These are phyloP conservation scores for Drosophila hydei DNA, from an alignment of 1,140 invertebrate species.

Conservation along the genomic window DNA sequence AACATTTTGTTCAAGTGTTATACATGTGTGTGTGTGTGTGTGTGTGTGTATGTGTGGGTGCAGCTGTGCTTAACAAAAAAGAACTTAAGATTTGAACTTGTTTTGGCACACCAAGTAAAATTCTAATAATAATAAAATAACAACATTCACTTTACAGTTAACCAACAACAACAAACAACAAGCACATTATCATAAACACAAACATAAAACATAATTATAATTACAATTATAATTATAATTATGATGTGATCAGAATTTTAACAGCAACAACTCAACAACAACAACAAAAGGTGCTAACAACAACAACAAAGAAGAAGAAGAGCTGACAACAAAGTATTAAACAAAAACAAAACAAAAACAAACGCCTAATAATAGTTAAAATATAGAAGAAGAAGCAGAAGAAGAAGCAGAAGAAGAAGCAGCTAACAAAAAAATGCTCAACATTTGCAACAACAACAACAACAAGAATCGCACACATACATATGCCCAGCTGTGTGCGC, in stretches of 20 bases:
- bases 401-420: constrained; percentile 1
- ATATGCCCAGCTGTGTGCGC: constrained; percentile 25
- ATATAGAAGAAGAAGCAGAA: not conserved
- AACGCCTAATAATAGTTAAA: constrained; percentile 4
- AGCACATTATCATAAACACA: constrained; percentile 23
- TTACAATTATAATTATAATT: constrained; percentile 34
- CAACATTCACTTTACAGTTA: constrained; percentile 31
- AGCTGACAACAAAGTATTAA: constrained; percentile 1
- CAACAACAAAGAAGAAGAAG: constrained; percentile 19
- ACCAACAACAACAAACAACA: constrained; percentile 15
- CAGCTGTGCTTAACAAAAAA: constrained; percentile 6
- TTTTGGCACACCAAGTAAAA: constrained; percentile 2
- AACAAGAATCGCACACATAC: constrained; percentile 20
- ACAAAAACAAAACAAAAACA: constrained; percentile 6
- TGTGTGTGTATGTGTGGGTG: constrained; percentile 5
- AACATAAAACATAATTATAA: constrained; percentile 26
- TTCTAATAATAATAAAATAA: constrained; percentile 15
- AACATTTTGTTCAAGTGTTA: not conserved
- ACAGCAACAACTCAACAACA: constrained; percentile 34
- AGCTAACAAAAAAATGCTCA: not conserved
- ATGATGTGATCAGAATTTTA: constrained; percentile 53
- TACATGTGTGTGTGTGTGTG: constrained; percentile 1
- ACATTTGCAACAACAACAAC: constrained; percentile 27
- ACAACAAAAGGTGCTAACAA: constrained; percentile 25
- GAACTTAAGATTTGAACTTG: constrained; percentile 6